These are phyloP conservation scores for Drosophila pseudotakahashii DNA, from an alignment of 2,888 invertebrate genomes.

Conservation along the genomic window DNA sequence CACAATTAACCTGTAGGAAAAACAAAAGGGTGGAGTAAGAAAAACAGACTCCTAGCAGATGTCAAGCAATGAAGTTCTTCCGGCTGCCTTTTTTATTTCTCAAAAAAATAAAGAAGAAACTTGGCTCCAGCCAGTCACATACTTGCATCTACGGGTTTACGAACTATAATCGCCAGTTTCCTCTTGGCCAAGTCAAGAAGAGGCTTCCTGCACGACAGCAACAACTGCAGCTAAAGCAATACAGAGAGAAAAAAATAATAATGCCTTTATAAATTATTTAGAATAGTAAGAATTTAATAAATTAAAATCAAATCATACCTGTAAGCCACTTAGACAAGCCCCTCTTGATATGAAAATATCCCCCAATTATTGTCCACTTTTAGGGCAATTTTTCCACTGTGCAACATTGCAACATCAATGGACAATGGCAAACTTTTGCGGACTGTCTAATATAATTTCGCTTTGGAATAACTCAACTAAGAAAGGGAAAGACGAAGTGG, in stretches of 20 bases:
- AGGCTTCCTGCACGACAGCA: slow-evolving; percentile 69
- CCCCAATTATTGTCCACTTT: background rate
- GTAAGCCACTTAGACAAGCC: no score
- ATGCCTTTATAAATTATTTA: no score
- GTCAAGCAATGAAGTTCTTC: slow-evolving; percentile 54
- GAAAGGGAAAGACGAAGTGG: slow-evolving; percentile 51
- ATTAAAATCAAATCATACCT: no score
- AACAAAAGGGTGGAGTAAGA: background rate
- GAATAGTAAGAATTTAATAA: no score
- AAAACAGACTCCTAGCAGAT: slow-evolving; percentile 33
- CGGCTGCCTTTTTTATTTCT: slow-evolving; percentile 35
- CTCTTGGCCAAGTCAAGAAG: slow-evolving; percentile 70
- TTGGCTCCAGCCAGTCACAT: slow-evolving; percentile 23
- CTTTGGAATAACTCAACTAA: slow-evolving; percentile 76
- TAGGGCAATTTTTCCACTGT: background rate
- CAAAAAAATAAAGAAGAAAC: background rate
- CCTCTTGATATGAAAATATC: no score
- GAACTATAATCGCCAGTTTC: slow-evolving; percentile 71
- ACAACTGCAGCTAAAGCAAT: slow-evolving; percentile 24
- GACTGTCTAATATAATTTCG: slow-evolving; percentile 74
- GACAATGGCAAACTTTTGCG: slow-evolving; percentile 46
- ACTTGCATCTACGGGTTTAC: slow-evolving; percentile 36
- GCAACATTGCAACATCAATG: slow-evolving; percentile 24
- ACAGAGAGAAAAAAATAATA: slow-evolving; percentile 9
- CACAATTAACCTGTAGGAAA: background rate